These are phyloP conservation scores for Columba janthina DNA, from an alignment of 2,113 vertebrate species.

Conservation along the genomic window DNA sequence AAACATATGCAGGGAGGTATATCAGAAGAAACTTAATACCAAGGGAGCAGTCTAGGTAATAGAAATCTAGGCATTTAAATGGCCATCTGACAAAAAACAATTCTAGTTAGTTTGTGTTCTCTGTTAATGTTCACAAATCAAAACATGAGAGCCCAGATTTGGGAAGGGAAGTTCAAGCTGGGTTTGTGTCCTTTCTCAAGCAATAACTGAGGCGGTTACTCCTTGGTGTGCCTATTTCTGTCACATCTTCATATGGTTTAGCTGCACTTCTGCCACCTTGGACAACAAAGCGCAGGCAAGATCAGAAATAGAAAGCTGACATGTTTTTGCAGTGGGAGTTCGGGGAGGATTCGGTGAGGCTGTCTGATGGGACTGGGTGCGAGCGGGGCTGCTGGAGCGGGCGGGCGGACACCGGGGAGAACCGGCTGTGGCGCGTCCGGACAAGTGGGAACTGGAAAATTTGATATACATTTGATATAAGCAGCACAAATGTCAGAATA, in stretches of 20 bases:
- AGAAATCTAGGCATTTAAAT: neutral
- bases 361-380: neutral
- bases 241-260: neutral
- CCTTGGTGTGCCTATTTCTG: accelerated
- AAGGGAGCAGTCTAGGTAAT: neutral
- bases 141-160: neutral
- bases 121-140: neutral
- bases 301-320: neutral
- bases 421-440: neutral
- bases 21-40: neutral
- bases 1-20: neutral
- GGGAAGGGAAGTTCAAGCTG: neutral
- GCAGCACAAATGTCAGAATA: neutral
- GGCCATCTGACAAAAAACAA: accelerated
- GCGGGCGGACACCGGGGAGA: neutral
- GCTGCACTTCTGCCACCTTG: neutral
- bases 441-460: neutral
- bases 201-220: neutral
- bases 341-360: neutral
- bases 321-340: neutral
- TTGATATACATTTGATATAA: neutral
- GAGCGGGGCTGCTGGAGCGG: neutral
- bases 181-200: neutral
- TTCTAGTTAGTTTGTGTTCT: neutral
- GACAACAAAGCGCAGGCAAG: neutral